Conservation (phyloP, 2,113 vertebrate species). For the Hyaena hyaena region DNA sequence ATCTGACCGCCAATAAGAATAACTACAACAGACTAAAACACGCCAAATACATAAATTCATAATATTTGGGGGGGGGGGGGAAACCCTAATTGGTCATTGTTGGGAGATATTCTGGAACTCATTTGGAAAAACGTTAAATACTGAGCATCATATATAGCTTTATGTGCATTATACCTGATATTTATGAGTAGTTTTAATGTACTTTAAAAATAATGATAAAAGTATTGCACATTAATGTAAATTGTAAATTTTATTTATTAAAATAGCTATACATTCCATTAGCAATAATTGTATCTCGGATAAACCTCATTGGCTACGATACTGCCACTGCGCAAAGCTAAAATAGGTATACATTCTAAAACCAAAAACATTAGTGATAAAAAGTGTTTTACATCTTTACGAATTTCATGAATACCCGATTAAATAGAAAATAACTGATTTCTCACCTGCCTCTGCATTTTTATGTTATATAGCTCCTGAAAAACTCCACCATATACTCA, state of each 20-base stretch:
- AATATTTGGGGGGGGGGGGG: background rate
- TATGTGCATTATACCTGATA: background rate
- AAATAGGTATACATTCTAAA: background rate
- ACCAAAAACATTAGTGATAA: background rate
- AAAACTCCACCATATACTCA: background rate
- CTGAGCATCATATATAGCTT: background rate
- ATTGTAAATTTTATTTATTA: background rate
- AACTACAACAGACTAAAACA: background rate
- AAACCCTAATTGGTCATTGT: background rate
- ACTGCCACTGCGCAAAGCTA: background rate
- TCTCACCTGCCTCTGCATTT: background rate
- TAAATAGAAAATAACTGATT: background rate
- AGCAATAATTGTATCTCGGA: no score
- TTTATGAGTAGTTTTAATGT: background rate
- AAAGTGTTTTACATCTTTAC: background rate
- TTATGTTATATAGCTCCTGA: background rate
- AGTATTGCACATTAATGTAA: background rate
- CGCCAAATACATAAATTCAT: background rate
- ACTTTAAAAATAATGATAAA: background rate
- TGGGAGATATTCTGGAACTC: background rate
- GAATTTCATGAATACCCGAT: background rate
- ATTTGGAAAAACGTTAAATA: conserved; percentile 13
- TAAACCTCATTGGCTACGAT: no score
- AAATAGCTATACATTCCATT: background rate
- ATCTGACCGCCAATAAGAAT: background rate